Base-by-base conservation (phyloP, 2,888 invertebrate genomes). In the Tenodera sinensis region DNA sequence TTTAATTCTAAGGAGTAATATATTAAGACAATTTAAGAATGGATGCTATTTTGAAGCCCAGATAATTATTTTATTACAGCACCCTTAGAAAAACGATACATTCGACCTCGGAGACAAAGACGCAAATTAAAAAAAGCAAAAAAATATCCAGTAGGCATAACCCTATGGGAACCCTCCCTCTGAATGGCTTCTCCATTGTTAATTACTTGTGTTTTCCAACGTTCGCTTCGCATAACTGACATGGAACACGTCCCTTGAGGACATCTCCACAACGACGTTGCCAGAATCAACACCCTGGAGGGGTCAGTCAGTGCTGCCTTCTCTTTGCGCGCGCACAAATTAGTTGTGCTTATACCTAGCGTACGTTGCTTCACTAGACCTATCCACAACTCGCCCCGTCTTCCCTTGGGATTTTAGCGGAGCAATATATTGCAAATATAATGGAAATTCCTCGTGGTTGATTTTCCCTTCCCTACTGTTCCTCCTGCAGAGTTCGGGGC, bases 231-330 rank as follows among this genome's bases (percentile, higher is more conserved):
- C 27, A 6, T 47, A 42, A 27, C 85, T 85, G 85, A 85, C 85
- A 47, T 85, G 85, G 30, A 28, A 30, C 84, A 34, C n/a, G 81
- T 86, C 86, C 86, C 86, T 86, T 8, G 81, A 81, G 86, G 47
- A 8, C 81, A 30, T 28, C 71, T n/a, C 71, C 81, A 28, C 86
- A 54, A 28, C 86, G 25, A 25, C 42, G 25, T 28, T 54, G 28
- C 86, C 54, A 28, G 86, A 71, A 86, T 81, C 81, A 81, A 86
- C 86, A 85, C 86, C 71, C 86, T 86, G 86, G 81, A 85, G 85
- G 85, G 54, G 54, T 71, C 54, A 71, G 54, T 71, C 54, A 71
- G 54, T 71, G 54, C 54, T 71, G 54, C 54, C 54, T 71, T 71
- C 54, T 71, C 54, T 71, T 71, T 71, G 54, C 54, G 15, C 25